Evolutionary conservation across 2,113 vertebrate genomes (phyloP).

Genomic region (Hiodon alosoides): DNA sequence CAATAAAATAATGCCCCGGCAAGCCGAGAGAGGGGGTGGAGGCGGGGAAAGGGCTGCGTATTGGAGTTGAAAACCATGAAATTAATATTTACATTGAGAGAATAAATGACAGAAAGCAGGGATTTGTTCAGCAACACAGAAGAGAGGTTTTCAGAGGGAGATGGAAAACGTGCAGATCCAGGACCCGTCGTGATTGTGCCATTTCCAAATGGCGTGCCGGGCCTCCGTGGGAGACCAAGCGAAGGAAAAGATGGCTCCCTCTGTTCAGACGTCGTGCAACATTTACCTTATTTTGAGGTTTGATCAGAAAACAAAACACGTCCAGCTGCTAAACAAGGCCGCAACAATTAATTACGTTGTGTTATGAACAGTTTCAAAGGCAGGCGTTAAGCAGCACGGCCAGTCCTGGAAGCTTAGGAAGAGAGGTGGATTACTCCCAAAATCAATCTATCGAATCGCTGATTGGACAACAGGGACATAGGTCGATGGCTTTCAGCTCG

Average conservation of each 20-base stretch:
- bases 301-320: background rate
- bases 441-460: background rate
- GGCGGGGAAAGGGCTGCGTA: slow-evolving; percentile 24
- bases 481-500: background rate
- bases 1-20: slow-evolving; percentile 22
- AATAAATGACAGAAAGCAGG: slow-evolving; percentile 32
- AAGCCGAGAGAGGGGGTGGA: background rate
- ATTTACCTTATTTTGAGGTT: background rate
- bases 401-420: background rate
- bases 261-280: background rate
- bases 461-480: background rate
- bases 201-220: slow-evolving; percentile 14
- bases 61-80: slow-evolving; percentile 46
- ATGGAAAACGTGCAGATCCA: slow-evolving; percentile 37
- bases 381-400: background rate
- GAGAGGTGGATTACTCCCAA: background rate
- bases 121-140: slow-evolving; percentile 42
- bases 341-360: background rate
- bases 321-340: background rate
- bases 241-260: background rate
- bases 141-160: slow-evolving; percentile 24
- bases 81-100: slow-evolving; percentile 45
- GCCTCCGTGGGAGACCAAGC: background rate
- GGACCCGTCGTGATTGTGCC: background rate
- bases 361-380: background rate